phyloP scores from a whole-genome alignment of 2,113 vertebrate genomes.

The Reinhardtius hippoglossoides region DNA sequence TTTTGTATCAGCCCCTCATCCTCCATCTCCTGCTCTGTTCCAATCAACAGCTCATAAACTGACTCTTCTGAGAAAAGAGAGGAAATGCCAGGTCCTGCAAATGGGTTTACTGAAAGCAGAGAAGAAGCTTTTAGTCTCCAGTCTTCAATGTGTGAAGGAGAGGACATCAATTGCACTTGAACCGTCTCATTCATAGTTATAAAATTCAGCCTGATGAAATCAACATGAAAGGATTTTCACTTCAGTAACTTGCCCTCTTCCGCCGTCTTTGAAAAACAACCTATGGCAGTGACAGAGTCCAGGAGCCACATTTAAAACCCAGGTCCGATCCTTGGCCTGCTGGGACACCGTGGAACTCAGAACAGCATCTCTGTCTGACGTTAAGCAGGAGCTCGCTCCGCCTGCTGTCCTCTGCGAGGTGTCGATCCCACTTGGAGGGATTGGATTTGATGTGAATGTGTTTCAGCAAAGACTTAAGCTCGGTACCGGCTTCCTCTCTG shows the following conservation, averaged over 20 bases:
- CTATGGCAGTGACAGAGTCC: background rate
- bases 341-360: background rate
- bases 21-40: background rate
- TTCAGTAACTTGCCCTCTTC: constrained; percentile 16
- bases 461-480: constrained; percentile 13
- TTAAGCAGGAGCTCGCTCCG: constrained; percentile 4
- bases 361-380: constrained; percentile 16
- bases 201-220: background rate
- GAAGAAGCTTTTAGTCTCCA: background rate
- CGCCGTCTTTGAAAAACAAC: background rate
- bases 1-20: background rate
- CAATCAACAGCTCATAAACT: background rate
- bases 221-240: background rate
- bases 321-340: background rate
- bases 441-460: constrained; percentile 47
- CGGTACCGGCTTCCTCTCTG: constrained; percentile 24
- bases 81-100: background rate
- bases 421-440: constrained; percentile 8
- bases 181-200: no score
- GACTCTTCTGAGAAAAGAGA: background rate
- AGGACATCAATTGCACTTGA: background rate
- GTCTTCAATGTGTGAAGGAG: background rate
- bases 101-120: background rate
- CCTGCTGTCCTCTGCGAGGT: constrained; percentile 17
- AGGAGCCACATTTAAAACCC: no score